Percentiles rank a stretch among this genome's conserved stretches.
Evolutionary conservation across 2,888 invertebrate genomes (phyloP).

Genomic region (Idaea dimidiata): DNA sequence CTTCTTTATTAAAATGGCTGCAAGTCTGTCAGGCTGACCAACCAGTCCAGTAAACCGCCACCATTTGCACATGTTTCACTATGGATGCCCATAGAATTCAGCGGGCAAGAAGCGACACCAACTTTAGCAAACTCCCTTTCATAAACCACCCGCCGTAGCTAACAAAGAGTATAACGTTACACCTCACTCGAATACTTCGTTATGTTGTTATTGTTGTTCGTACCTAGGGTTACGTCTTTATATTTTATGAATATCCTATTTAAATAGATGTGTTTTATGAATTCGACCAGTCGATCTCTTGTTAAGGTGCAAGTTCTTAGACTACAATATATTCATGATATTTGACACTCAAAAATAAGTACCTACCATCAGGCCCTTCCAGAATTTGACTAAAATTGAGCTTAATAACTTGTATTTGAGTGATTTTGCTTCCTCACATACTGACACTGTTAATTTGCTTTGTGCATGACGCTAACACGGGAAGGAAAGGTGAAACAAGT

Average conservation of each 20-base stretch:
- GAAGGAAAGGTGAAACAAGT: background rate
- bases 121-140: background rate
- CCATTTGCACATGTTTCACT: too few species aligned
- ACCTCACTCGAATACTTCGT: conserved; percentile 7
- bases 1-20: too few species aligned
- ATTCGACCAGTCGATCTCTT: background rate
- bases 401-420: conserved; percentile 6
- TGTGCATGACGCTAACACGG: conserved; percentile 35
- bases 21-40: too few species aligned
- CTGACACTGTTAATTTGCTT: conserved; percentile 30
- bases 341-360: conserved; percentile 9
- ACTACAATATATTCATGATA: conserved; percentile 1
- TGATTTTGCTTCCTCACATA: conserved; percentile 35
- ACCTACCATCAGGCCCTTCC: background rate
- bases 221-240: conserved; percentile 12
- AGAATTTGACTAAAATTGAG: background rate
- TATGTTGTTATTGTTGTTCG: conserved; percentile 21
- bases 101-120: too few species aligned
- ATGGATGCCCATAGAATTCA: too few species aligned
- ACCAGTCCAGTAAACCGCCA: too few species aligned
- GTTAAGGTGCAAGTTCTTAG: background rate
- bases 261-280: conserved; percentile 3
- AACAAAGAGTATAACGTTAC: conserved; percentile 3
- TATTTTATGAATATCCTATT: conserved; percentile 12
- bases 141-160: conserved; percentile 4